phyloP scores from a whole-genome alignment of 2,888 invertebrate species.

The Leptura quadrifasciata region DNA sequence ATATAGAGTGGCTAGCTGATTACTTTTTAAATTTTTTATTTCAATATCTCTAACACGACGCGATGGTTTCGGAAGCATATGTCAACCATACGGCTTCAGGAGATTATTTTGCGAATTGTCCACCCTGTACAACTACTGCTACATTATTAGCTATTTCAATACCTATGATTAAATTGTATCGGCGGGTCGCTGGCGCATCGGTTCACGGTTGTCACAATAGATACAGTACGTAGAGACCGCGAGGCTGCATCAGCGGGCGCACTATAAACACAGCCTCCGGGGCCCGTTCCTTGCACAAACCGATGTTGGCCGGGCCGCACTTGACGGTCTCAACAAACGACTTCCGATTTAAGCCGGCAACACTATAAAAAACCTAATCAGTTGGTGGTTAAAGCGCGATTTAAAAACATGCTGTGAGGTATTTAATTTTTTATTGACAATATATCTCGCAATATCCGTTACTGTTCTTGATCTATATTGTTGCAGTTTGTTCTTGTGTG shows the following conservation, averaged over 20 bases:
- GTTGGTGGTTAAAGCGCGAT: slow-evolving; percentile 49
- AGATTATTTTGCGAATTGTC: too few species aligned
- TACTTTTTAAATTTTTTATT: too few species aligned
- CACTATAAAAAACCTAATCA: slow-evolving; percentile 53
- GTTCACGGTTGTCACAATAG: neutral
- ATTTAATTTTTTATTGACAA: slow-evolving; percentile 4
- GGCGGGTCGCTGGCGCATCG: slow-evolving; percentile 19
- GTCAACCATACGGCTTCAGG: too few species aligned
- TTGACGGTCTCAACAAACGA: slow-evolving; percentile 55
- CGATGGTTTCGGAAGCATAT: too few species aligned
- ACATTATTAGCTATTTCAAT: neutral
- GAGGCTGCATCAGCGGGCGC: slow-evolving; percentile 28
- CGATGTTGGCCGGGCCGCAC: slow-evolving; percentile 40
- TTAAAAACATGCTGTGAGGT: slow-evolving; percentile 37
- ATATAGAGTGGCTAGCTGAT: too few species aligned
- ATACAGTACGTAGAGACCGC: slow-evolving; percentile 24
- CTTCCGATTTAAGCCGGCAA: slow-evolving; percentile 59
- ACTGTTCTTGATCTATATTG: neutral
- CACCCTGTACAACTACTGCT: too few species aligned
- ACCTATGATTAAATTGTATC: neutral
- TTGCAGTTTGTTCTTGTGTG: slow-evolving; percentile 5
- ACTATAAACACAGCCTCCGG: slow-evolving; percentile 45
- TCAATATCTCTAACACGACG: too few species aligned
- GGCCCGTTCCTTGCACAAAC: slow-evolving; percentile 44
- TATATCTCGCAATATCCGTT: neutral